Evolutionary conservation across 1,140 invertebrate species (phyloP), one percentile per base, ranked within the genome.

Genomic region (Brachionus manjavacas): DNA sequence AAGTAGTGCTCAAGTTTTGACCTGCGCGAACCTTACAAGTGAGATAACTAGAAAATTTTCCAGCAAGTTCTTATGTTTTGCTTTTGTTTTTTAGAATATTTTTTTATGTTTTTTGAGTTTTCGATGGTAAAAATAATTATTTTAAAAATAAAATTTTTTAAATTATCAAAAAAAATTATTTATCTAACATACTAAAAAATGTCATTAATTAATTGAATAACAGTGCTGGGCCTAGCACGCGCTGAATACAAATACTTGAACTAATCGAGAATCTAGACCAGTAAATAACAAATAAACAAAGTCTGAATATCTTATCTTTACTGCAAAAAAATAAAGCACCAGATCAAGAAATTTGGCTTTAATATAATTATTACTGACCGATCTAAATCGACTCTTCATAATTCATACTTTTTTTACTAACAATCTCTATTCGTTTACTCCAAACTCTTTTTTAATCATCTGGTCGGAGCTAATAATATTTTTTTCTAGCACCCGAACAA

Each of bases 301-400:
- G 52, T 60, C 52, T 60, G 52, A 60, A 60, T 60, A 60, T 60
- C 52, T 60, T 60, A 60, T 60, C 52, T 60, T 60, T 60, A 46
- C 20, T 60, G 16, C 52, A 6, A 60, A 20, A 20, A 60, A 60
- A 60, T 60, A 60, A 60, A 60, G 52, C 52, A 60, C 52, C 52
- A 60, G 52, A 60, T 60, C 25, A 60, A 60, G 52, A 60, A 60
- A 60, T 8, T 20, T 20, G 20, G 52, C 52, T 20, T 4, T 23
- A 60, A 60, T 20, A 60, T 23, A 60, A 60, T 60, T 60, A 60
- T 60, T 60, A 60, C 52, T 60, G 52, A 60, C 52, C 52, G 52
- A 60, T 23, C 52, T 60, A 60, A 20, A 60, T 60, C n/a, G n/a
- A 60, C 2, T 60, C 52, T 6, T 35, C 31, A 60, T 60, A 60